Base-by-base conservation (phyloP, 2,113 vertebrate genomes). In the Oryzias woworae region DNA sequence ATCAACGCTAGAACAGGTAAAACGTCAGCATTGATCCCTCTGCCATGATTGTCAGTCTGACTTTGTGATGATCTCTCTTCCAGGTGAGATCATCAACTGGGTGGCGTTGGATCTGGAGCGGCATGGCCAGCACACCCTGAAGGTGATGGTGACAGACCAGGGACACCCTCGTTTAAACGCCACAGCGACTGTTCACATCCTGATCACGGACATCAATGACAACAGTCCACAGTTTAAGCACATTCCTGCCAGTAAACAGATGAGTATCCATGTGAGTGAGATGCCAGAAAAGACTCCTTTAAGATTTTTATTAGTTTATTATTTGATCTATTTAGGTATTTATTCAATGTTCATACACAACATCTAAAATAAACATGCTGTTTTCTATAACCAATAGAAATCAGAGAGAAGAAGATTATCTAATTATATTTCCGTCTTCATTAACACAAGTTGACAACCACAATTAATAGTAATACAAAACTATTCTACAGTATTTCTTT, bases 1-100 rank as follows among this genome's bases (percentile, higher is more conserved):
- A 94, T 98, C 5, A 95, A 96, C 73, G 68, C 93, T n/a, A 94
- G 94, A 80, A 98, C 97, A 92, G 96, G 96, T 98, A 74, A 62
- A n/a, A 1, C 5, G 2, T 14, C 49, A 3, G 14, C 7, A 16
- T 16, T 4, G 12, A 15, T 13, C 15, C 20, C 24, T 15, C 7
- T 8, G 24, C 1, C 2, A 15, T 20, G 14, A 1, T 51, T 47
- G 28, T 22, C 14, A 8, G 12, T 0, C 6, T 13, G 0, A 24
- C 14, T 36, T 17, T 22, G 42, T 14, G 51, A 24, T 53, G 28
- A 42, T 46, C 14, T 57, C 28, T 49, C 24, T 28, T 36, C 45
- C 84, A 98, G 97, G 97, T 46, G 95, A 98, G 81, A 88, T 98
- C 36, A 87, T 95, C 64, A 95, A 91, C 73, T 94, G 94, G 92